Conservation (phyloP, 2,797 vertebrate genomes). For the Xenentodon cancila region DNA sequence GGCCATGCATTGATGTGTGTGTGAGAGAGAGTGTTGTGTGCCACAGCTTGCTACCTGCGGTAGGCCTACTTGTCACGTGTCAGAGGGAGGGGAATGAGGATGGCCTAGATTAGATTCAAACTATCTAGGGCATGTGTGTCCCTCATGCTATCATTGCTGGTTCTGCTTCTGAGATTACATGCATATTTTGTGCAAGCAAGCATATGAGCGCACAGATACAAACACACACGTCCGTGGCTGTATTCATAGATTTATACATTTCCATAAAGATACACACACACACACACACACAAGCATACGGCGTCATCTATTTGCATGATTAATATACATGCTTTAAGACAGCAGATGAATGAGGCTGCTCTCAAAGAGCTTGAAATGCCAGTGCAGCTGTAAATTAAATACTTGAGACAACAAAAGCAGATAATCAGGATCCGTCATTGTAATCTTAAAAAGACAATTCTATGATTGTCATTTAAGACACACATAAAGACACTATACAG, state of each 20-base stretch:
- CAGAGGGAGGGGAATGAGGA: constrained; percentile 64
- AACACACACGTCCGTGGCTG: constrained; percentile 16
- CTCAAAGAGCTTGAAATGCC: constrained; percentile 56
- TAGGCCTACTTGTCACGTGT: constrained; percentile 65
- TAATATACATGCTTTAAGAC: constrained; percentile 56
- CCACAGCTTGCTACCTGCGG: constrained; percentile 69
- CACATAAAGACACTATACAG: constrained; percentile 39
- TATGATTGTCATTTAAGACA: constrained; percentile 36
- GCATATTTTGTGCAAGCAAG: constrained; percentile 19
- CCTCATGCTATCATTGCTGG: constrained; percentile 64
- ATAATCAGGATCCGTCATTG: constrained; percentile 39
- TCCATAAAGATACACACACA: constrained; percentile 18
- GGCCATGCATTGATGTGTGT: constrained; percentile 14
- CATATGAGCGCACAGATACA: constrained; percentile 10
- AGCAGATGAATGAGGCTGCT: constrained; percentile 50
- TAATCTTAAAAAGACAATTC: constrained; percentile 36
- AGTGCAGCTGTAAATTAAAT: constrained; percentile 51
- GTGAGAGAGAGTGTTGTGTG: constrained; percentile 6
- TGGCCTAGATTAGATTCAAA: constrained; percentile 80
- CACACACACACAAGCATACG: constrained; percentile 8
- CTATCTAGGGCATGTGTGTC: constrained; percentile 77
- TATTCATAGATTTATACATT: constrained; percentile 24
- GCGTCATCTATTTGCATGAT: constrained; percentile 55
- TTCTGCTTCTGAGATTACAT: constrained; percentile 65
- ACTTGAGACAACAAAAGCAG: constrained; percentile 51